These are phyloP conservation scores for Drosophila paulistorum DNA, from an alignment of 1,140 invertebrate genomes.

Conservation along the genomic window DNA sequence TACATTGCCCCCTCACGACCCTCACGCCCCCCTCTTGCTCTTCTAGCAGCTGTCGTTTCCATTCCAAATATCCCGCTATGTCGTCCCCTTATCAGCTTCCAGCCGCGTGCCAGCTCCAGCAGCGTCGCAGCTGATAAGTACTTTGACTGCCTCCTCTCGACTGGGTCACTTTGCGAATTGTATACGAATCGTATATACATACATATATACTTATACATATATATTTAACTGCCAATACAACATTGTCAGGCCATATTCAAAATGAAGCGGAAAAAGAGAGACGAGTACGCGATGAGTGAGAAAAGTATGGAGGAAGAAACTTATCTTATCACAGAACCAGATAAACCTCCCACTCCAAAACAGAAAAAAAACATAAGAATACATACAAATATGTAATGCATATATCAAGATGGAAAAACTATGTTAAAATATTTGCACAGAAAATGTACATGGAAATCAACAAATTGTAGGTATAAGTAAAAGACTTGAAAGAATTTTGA, in stretches of 20 bases:
- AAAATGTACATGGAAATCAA: neutral
- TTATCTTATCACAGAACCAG: constrained; percentile 11
- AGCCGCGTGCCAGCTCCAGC: constrained; percentile 62
- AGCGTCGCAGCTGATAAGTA: constrained; percentile 50
- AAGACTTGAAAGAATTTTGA: constrained; percentile 29
- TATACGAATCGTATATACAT: neutral
- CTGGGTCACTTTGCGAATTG: constrained; percentile 64
- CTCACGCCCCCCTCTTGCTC: neutral
- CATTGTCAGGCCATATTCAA: constrained; percentile 25
- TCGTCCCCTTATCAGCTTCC: constrained; percentile 50
- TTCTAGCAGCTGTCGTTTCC: constrained; percentile 34
- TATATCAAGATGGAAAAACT: constrained; percentile 14
- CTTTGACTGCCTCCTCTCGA: constrained; percentile 19
- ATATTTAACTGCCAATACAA: constrained; percentile 23
- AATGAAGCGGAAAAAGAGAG: constrained; percentile 5
- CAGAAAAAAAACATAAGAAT: neutral
- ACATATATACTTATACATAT: too few species aligned
- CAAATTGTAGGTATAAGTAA: constrained; percentile 17
- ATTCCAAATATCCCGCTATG: neutral
- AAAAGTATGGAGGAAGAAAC: constrained; percentile 20
- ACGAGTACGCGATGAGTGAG: constrained; percentile 8
- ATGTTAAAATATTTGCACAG: constrained; percentile 15
- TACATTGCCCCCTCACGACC: neutral
- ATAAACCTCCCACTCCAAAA: neutral
- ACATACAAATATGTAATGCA: neutral